Percentiles rank a stretch among this genome's conserved stretches.
Evolutionary conservation across 2,113 vertebrate species (phyloP).

Genomic region (Alexandromys fortis): DNA sequence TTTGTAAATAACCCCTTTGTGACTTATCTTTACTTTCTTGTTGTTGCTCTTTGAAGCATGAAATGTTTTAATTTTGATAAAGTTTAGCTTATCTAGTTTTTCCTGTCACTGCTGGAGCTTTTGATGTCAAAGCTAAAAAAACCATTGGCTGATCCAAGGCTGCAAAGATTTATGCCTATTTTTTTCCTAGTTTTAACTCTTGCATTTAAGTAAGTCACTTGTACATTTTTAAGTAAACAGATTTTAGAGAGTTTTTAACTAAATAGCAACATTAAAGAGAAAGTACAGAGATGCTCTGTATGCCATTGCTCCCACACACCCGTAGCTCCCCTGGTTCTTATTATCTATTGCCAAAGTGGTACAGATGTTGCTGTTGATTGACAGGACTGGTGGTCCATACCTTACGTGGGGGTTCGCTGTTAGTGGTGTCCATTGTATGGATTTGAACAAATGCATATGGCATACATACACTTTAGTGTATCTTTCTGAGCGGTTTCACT

Average conservation of each 20-base stretch:
- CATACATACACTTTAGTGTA: too few species aligned
- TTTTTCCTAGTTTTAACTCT: slow-evolving; percentile 27
- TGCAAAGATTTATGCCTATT: not conserved
- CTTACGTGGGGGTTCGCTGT: not conserved
- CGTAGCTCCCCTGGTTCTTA: not conserved
- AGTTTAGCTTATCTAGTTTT: not conserved
- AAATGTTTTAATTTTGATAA: slow-evolving; percentile 33
- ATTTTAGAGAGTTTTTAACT: not conserved
- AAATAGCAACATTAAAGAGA: not conserved
- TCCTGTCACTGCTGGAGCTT: slow-evolving; percentile 33
- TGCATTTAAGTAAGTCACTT: not conserved
- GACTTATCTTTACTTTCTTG: slow-evolving; percentile 13
- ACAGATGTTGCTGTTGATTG: not conserved
- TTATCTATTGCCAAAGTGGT: not conserved
- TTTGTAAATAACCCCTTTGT: not conserved
- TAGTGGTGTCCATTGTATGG: not conserved
- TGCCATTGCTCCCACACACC: not conserved
- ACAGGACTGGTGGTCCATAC: not conserved
- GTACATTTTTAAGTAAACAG: not conserved
- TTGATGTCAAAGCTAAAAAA: slow-evolving; percentile 37
- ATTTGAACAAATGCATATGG: not conserved
- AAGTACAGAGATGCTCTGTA: not conserved
- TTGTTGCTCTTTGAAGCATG: slow-evolving; percentile 43
- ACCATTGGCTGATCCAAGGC: slow-evolving; percentile 1
- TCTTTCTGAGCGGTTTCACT: not conserved